Base-by-base conservation (phyloP, 2,888 invertebrate genomes). In the Ormyrus rosae region DNA sequence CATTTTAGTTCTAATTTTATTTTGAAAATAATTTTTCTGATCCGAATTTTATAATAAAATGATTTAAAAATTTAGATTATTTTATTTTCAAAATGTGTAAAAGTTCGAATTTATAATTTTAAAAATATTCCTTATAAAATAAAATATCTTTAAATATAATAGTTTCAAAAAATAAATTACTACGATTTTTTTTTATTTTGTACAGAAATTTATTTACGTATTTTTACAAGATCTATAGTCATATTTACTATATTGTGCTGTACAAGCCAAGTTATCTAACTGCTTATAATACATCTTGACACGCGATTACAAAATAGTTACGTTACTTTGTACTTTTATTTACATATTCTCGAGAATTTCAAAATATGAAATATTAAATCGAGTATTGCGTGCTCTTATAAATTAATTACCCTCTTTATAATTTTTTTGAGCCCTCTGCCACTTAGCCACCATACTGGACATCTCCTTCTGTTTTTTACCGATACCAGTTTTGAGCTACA, bases 391-490 rank as follows among this genome's bases (percentile, higher is more conserved):
- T 13, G 13, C 19, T 58, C 34, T 34, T 34, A 34, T 51, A 8
- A 34, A 65, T n/a, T 80, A 77, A 80, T 77, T 70, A n/a, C 77
- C 69, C 13, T 82, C 82, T 10, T 83, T 83, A 58, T 80, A 89
- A 84, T 93, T 92, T 83, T 93, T 92, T 87, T 95, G 94, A 63
- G 94, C 94, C 86, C 93, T 93, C 89, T 95, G 94, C 95, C 95
- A 95, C 85, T 95, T 95, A 74, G 94, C 94, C 0, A 95, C 95
- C 87, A 95, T 91, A 63, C 93, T 93, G 2, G 94, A 93, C 51
- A 95, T 94, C 81, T 94, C 94, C 87, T 94, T 95, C 87, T 94
- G 94, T 89, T 95, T 95, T 90, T 94, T 92, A 5, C 93, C 91
- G 60, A 94, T 90, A n/a, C 93, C 93, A 60, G 93, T 86, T 90